Evolutionary conservation across 1,140 invertebrate genomes (phyloP).

Genomic region (Capitella teleta): DNA sequence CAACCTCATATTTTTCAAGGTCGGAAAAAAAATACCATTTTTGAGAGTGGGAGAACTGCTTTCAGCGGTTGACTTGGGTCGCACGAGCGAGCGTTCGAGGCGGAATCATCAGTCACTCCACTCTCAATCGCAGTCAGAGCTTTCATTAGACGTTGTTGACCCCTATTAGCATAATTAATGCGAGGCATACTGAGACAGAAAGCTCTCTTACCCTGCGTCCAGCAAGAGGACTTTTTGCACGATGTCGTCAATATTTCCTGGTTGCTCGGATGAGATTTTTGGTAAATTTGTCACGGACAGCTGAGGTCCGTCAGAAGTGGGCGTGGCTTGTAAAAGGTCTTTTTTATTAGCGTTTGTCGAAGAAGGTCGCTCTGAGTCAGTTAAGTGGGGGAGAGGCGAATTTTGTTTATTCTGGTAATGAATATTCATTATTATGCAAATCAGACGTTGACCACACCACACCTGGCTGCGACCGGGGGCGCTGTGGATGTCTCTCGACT

Average conservation of each 20-base stretch:
- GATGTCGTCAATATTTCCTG: slow-evolving; percentile 4
- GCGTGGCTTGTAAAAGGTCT: neutral
- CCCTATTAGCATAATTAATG: too few relatives aligned
- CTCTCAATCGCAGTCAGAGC: slow-evolving; percentile 5
- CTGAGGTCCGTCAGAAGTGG: neutral
- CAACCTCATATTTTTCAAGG: neutral
- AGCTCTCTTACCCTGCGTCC: slow-evolving; percentile 2
- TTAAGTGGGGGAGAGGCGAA: neutral
- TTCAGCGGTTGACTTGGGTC: slow-evolving; percentile 1
- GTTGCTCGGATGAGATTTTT: too few relatives aligned
- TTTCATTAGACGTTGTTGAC: slow-evolving; percentile 6
- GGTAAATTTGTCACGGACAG: neutral
- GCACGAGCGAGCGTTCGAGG: too few relatives aligned
- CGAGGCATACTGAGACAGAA: too few relatives aligned
- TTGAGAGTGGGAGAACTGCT: neutral
- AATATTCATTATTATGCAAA: too few relatives aligned
- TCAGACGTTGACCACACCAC: too few relatives aligned
- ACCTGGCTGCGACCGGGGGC: slow-evolving; percentile 1
- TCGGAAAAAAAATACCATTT: neutral
- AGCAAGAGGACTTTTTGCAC: slow-evolving; percentile 8
- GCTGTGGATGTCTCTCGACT: neutral
- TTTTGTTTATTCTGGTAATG: slow-evolving; percentile 2
- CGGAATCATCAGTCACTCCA: slow-evolving; percentile 6
- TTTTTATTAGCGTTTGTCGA: neutral
- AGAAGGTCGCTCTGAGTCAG: neutral